These are phyloP conservation scores for Harmothoe impar DNA, from an alignment of 2,888 invertebrate genomes.

Conservation along the genomic window DNA sequence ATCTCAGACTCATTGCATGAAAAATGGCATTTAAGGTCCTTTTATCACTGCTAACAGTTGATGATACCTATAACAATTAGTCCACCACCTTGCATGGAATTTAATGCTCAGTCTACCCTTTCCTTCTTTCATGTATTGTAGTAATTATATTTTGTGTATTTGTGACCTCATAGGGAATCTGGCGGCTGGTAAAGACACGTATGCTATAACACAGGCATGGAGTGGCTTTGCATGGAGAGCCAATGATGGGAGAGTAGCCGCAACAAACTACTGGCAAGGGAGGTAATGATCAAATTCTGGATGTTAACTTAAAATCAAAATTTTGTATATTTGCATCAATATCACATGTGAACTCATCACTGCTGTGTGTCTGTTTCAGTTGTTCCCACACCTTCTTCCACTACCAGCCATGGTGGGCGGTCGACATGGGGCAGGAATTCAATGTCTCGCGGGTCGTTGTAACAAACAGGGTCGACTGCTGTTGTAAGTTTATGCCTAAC, in stretches of 20 bases:
- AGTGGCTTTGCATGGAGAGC: slow-evolving; percentile 31
- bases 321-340: no score
- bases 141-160: no score
- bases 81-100: no score
- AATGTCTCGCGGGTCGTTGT: slow-evolving; percentile 6
- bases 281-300: not conserved
- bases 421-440: slow-evolving; percentile 21
- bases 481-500: slow-evolving; percentile 11
- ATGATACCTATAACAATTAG: no score
- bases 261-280: slow-evolving; percentile 45
- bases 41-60: no score
- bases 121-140: no score
- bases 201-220: not conserved
- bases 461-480: slow-evolving; percentile 45
- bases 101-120: no score
- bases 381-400: slow-evolving; percentile 16
- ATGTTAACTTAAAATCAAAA: no score
- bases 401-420: slow-evolving; percentile 24
- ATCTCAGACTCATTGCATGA: no score
- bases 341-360: no score
- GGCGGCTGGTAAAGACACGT: not conserved
- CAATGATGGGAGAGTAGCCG: slow-evolving; percentile 7
- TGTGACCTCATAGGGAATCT: no score
- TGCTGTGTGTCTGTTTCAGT: not conserved
- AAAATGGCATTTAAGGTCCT: no score